Conservation (phyloP, 1,140 invertebrate genomes). For the Scaptomyza hsui region DNA sequence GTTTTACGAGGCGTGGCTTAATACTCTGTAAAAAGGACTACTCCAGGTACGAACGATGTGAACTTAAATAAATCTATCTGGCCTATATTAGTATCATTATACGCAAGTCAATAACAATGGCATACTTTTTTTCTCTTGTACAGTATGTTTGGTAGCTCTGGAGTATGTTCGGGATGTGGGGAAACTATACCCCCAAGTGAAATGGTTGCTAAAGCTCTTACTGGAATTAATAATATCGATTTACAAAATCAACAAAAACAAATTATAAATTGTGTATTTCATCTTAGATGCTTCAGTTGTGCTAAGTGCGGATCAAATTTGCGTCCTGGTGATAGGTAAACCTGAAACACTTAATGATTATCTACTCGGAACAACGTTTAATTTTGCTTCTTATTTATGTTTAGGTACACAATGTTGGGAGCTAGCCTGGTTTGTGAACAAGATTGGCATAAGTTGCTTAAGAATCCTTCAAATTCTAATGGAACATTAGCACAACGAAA, state of each 20-base stretch:
- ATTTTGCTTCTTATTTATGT: conserved; percentile 22
- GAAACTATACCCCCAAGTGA: conserved; percentile 95
- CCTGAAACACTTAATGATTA: background rate
- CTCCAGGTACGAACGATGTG: conserved; percentile 89
- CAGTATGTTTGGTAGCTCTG: conserved; percentile 95
- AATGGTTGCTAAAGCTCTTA: conserved; percentile 92
- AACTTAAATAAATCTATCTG: no score
- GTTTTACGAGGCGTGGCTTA: conserved; percentile 95
- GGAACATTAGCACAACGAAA: conserved; percentile 89
- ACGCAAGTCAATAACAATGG: background rate
- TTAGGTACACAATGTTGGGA: conserved; percentile 92
- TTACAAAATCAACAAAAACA: conserved; percentile 81
- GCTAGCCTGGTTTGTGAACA: conserved; percentile 95
- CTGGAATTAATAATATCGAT: conserved; percentile 84
- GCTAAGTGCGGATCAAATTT: conserved; percentile 94
- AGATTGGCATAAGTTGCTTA: conserved; percentile 96
- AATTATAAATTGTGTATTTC: conserved; percentile 89
- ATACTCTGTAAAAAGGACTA: conserved; percentile 97
- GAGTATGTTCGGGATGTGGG: conserved; percentile 94
- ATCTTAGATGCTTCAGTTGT: conserved; percentile 97
- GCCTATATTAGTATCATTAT: no score
- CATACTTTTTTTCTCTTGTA: conserved; percentile 29
- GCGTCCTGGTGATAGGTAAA: conserved; percentile 93
- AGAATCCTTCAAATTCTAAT: conserved; percentile 86
- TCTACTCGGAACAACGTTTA: background rate